Percentiles rank a stretch among this genome's conserved stretches.
Evolutionary conservation across 2,113 vertebrate species (phyloP).

Genomic region (Brachyistius frenatus): DNA sequence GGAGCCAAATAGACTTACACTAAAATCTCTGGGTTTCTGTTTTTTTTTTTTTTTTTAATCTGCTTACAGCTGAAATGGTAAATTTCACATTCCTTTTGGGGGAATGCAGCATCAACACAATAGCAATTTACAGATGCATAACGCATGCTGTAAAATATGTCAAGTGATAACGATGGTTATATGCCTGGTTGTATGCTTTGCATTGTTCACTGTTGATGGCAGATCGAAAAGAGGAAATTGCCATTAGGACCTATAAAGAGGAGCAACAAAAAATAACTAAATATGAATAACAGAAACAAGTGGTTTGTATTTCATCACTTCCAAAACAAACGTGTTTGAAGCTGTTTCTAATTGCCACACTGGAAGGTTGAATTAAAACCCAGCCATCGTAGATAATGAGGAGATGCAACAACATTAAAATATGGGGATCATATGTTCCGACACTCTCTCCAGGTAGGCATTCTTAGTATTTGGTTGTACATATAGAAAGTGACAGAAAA

Average conservation of each 20-base stretch:
- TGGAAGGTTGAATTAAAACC: not conserved
- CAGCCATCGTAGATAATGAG: not conserved
- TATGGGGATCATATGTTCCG: not conserved
- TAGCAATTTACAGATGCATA: constrained; percentile 13
- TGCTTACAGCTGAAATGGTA: not conserved
- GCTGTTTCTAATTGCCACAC: not conserved
- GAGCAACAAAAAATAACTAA: constrained; percentile 4
- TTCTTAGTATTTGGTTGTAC: too few relatives aligned
- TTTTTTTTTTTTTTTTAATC: not conserved
- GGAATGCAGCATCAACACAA: constrained; percentile 3
- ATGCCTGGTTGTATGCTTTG: not conserved
- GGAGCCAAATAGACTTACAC: not conserved
- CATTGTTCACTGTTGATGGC: constrained; percentile 10
- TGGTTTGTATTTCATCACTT: not conserved
- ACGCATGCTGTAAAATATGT: not conserved
- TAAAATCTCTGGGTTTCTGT: not conserved
- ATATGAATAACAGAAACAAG: not conserved
- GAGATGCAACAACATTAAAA: not conserved
- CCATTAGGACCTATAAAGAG: too few relatives aligned
- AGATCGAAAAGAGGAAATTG: too few relatives aligned
- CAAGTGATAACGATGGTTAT: not conserved
- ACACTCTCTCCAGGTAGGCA: too few relatives aligned
- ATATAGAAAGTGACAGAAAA: too few relatives aligned
- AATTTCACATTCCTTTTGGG: not conserved
- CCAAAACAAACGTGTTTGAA: not conserved